phyloP scores from a whole-genome alignment of 2,113 vertebrate species.

The Misgurnus anguillicaudatus region DNA sequence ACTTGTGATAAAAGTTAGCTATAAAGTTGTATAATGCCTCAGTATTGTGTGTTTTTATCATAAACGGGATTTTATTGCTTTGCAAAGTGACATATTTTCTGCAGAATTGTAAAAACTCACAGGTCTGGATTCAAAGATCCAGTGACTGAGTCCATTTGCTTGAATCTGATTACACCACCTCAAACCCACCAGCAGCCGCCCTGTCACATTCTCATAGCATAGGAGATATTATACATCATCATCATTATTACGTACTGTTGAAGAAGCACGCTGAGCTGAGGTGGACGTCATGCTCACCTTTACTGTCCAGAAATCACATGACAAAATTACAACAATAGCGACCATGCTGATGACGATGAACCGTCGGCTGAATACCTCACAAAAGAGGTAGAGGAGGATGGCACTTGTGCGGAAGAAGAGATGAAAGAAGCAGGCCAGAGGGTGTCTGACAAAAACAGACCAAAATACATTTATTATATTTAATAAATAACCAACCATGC shows the following conservation, averaged over 20 bases:
- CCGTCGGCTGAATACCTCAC: constrained; percentile 62
- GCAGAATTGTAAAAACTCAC: constrained; percentile 55
- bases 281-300: constrained; percentile 76
- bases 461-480: constrained; percentile 3
- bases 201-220: constrained; percentile 80
- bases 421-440: constrained; percentile 88
- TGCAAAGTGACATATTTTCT: background rate
- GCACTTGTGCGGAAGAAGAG: constrained; percentile 89
- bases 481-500: background rate
- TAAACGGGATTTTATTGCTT: constrained; percentile 18
- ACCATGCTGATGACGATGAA: constrained; percentile 84
- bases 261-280: too few relatives aligned
- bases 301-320: constrained; percentile 94
- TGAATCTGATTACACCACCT: constrained; percentile 91
- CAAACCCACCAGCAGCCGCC: constrained; percentile 84
- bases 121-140: constrained; percentile 86
- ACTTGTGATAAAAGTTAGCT: constrained; percentile 1
- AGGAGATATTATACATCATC: background rate
- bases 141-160: constrained; percentile 85
- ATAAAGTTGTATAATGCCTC: constrained; percentile 28
- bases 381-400: constrained; percentile 70
- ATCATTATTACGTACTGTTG: background rate
- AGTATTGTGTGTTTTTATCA: background rate
- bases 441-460: constrained; percentile 73
- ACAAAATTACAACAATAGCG: constrained; percentile 86